Conservation (phyloP, 2,888 invertebrate species). For the Aethes cnicana region DNA sequence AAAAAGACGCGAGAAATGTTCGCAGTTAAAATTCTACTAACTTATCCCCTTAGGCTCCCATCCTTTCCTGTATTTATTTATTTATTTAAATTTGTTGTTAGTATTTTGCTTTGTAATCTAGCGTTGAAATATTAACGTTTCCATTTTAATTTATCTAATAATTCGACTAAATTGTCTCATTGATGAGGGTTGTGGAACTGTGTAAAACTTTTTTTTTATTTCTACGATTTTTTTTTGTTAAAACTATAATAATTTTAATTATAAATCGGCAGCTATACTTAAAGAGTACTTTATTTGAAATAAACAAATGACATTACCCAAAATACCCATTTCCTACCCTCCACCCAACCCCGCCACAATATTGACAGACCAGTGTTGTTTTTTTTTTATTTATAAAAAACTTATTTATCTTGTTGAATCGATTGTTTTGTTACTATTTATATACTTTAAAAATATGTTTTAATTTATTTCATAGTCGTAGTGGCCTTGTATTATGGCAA, state of each 20-base stretch:
- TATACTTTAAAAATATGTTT: conserved; percentile 71
- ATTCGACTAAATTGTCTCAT: conserved; percentile 37
- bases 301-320: conserved; percentile 74
- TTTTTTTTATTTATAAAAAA: conserved; percentile 67
- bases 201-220: conserved; percentile 65
- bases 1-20: conserved; percentile 32
- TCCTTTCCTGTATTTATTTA: conserved; percentile 74
- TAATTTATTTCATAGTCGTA: conserved; percentile 78
- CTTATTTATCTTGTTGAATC: conserved; percentile 76
- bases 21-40: conserved; percentile 47
- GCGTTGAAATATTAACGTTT: conserved; percentile 60
- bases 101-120: conserved; percentile 75
- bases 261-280: conserved; percentile 77
- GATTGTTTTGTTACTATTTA: conserved; percentile 76
- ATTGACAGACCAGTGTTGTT: conserved; percentile 83
- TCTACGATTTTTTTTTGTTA: conserved; percentile 63
- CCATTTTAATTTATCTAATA: conserved; percentile 40
- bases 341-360: conserved; percentile 60
- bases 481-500: conserved; percentile 60
- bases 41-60: conserved; percentile 55
- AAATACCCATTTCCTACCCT: conserved; percentile 35
- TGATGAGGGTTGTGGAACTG: conserved; percentile 61
- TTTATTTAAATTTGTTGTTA: conserved; percentile 65
- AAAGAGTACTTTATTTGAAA: conserved; percentile 73
- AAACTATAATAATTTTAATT: conserved; percentile 67